phyloP scores from a whole-genome alignment of 2,888 invertebrate species.

The Tiphia femorata region DNA sequence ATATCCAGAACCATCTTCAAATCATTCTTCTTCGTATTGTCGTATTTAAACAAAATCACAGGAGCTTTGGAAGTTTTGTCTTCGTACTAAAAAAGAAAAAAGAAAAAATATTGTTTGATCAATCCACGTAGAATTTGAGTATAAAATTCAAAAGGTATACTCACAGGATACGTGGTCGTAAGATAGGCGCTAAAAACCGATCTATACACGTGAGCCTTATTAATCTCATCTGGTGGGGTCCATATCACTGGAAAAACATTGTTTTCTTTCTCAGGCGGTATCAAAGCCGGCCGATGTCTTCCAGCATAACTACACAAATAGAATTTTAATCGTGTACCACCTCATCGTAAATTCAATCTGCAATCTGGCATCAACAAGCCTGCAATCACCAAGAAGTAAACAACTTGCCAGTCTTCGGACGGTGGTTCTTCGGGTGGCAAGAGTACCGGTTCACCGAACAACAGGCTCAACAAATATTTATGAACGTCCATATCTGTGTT shows the following conservation, averaged over 20 bases:
- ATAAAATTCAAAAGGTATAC: too few relatives aligned
- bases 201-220: conserved; percentile 57
- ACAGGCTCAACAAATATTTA: conserved; percentile 49
- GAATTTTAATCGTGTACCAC: neutral
- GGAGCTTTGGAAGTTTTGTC: conserved; percentile 57
- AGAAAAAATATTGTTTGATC: neutral
- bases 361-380: neutral
- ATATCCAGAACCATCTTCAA: conserved; percentile 59
- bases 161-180: conserved; percentile 57
- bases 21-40: conserved; percentile 60
- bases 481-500: conserved; percentile 55
- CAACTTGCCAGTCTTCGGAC: conserved; percentile 56
- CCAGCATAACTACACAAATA: conserved; percentile 50
- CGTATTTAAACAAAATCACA: conserved; percentile 63
- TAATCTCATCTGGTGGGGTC: conserved; percentile 59
- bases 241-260: conserved; percentile 55
- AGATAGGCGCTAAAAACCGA: conserved; percentile 60
- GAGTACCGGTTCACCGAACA: conserved; percentile 54
- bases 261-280: conserved; percentile 46
- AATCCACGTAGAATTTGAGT: neutral
- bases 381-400: too few relatives aligned
- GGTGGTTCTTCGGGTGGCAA: conserved; percentile 42
- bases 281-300: conserved; percentile 54
- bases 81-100: conserved; percentile 60
- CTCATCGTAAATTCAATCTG: neutral